phyloP scores from a whole-genome alignment of 2,113 vertebrate genomes.

The Rafetus swinhoei region DNA sequence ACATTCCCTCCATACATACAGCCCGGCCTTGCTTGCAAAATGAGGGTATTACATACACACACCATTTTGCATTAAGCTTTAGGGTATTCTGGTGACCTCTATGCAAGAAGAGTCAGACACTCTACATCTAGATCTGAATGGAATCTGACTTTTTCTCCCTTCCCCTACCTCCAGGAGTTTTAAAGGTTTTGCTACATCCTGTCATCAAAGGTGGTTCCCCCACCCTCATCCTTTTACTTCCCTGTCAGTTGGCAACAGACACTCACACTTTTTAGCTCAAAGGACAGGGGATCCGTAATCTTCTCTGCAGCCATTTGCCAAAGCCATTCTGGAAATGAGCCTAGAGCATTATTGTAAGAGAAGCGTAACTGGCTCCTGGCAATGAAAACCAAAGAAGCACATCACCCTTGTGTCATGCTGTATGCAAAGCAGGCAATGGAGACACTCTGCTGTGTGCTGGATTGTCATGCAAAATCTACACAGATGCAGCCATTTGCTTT shows the following conservation, averaged over 20 bases:
- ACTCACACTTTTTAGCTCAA: neutral
- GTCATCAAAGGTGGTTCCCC: neutral
- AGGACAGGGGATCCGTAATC: slow-evolving; percentile 1
- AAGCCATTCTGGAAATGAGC: slow-evolving; percentile 8
- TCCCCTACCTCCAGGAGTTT: neutral
- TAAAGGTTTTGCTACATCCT: rapidly evolving
- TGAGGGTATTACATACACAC: neutral
- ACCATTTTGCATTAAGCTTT: neutral
- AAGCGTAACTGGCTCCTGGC: neutral
- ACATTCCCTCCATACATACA: neutral
- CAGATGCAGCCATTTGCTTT: slow-evolving; percentile 59
- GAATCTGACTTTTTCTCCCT: rapidly evolving
- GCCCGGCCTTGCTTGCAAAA: rapidly evolving
- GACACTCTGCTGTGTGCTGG: slow-evolving; percentile 54
- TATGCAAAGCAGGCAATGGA: slow-evolving; percentile 8
- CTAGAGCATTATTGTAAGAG: neutral
- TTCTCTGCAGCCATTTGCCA: neutral
- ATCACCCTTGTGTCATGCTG: slow-evolving; percentile 30
- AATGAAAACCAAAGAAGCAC: slow-evolving; percentile 23
- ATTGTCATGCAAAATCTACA: slow-evolving; percentile 62
- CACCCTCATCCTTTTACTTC: neutral
- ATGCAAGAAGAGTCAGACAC: neutral
- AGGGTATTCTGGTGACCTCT: neutral
- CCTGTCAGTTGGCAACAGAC: neutral
- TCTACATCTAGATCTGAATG: neutral